Base-by-base conservation (phyloP, 2,888 invertebrate genomes). In the Sphinx pinastri region DNA sequence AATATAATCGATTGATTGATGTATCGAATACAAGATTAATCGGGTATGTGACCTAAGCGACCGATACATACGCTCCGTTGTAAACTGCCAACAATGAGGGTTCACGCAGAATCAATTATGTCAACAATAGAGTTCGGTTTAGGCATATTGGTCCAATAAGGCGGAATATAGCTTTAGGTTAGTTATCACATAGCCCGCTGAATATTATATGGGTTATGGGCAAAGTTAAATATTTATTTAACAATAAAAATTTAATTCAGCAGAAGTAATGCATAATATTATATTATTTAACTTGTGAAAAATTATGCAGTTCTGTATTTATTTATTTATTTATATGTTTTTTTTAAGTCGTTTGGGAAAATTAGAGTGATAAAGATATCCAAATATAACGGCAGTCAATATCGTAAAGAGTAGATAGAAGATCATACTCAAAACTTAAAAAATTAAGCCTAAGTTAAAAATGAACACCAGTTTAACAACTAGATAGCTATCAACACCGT, bases 41-140 rank as follows among this genome's bases (percentile, higher is more conserved):
- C 47, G 63, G 47, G 63, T 63, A 63, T 58, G 58, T 19, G 49
- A 19, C 47, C 47, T 49, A 49, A 63, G 19, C 47, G 13, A 19
- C 19, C 47, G 13, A 19, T 13, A 58, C 63, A 13, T 13, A 19
- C 63, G 38, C 6, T 7, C 38, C 49, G 47, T 10, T 63, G 63
- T 63, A 63, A 63, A 49, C 49, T 19, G 19, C 19, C 14, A 13
- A 63, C 63, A 49, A 63, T 49, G 16, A 19, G 13, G 25, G 49
- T 47, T 25, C 19, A 45, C 19, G 19, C 63, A 49, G 19, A 63
- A 63, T 63, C 63, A 49, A 63, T 63, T 63, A 63, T 49, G 12
- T 19, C 19, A 47, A 60, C 60, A 60, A 63, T 63, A 49, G 16
- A 16, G 12, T 49, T 16, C 19, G 12, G 63, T 25, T 57, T 16